Evolutionary conservation across 64 coral and sea anemone genomes (phyloP).

Genomic region (Montipora efflorescens): DNA sequence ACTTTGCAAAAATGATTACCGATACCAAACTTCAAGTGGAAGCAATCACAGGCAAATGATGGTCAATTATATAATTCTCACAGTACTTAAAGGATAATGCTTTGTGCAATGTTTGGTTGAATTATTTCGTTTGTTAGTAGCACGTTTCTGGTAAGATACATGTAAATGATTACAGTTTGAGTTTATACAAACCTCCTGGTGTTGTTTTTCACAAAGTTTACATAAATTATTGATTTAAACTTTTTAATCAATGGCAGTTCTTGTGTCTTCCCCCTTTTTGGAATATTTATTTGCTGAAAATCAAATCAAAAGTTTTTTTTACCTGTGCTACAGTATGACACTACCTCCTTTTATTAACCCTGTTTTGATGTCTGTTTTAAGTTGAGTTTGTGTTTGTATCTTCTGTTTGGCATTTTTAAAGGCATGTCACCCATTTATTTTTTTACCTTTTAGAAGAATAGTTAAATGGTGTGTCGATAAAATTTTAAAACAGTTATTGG

Average conservation of each 20-base stretch:
- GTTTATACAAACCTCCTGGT: background rate
- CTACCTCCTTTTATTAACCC: too few relatives aligned
- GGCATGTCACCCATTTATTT: too few relatives aligned
- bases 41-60: background rate
- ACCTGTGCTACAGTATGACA: too few relatives aligned
- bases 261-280: background rate
- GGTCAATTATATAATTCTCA: background rate
- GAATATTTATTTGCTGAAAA: background rate
- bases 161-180: background rate
- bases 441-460: too few relatives aligned
- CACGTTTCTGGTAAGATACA: background rate
- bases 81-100: background rate
- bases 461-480: too few relatives aligned
- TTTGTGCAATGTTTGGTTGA: background rate
- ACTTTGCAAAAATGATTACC: background rate
- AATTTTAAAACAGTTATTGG: too few relatives aligned
- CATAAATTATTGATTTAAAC: conserved; percentile 22
- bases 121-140: background rate
- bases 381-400: too few relatives aligned
- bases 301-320: background rate
- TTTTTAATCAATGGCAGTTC: background rate
- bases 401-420: too few relatives aligned
- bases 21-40: background rate
- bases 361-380: too few relatives aligned
- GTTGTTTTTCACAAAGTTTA: background rate